Conservation (phyloP, 2,888 invertebrate genomes). For the Agelastica alni region DNA sequence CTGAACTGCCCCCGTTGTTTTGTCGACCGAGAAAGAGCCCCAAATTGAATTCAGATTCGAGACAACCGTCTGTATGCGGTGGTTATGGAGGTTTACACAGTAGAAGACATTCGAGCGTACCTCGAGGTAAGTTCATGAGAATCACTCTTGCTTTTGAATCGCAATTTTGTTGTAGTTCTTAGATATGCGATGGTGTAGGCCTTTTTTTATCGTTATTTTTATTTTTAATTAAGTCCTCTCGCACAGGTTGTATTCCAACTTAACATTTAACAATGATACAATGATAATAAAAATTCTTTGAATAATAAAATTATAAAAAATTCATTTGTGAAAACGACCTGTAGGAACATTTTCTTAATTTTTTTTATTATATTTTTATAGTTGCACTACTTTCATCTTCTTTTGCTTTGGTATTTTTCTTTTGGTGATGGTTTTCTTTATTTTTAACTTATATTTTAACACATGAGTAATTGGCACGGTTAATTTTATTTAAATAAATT, state of each 20-base stretch:
- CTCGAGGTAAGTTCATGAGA: conserved; percentile 60
- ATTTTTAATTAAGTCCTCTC: no score
- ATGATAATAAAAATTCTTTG: no score
- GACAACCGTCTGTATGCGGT: conserved; percentile 76
- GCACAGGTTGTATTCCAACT: no score
- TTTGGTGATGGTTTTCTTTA: conserved; percentile 36
- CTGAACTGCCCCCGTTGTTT: conserved; percentile 78
- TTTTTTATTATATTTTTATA: conserved; percentile 19
- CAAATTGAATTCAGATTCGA: conserved; percentile 73
- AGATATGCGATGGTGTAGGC: no score
- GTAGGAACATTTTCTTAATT: conserved; percentile 16
- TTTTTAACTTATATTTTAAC: not conserved
- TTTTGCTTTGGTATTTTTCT: conserved; percentile 22
- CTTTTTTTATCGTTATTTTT: no score
- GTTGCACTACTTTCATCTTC: conserved; percentile 31
- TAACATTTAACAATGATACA: no score
- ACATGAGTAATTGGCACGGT: no score
- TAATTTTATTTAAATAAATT: no score
- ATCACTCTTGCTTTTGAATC: no score
- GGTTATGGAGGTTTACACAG: conserved; percentile 60
- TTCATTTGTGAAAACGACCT: no score
- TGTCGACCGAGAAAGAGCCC: conserved; percentile 82
- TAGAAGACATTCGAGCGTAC: conserved; percentile 69
- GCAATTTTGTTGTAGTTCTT: no score
- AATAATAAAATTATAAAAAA: no score